These are phyloP conservation scores for Strix aluco DNA, from an alignment of 2,113 vertebrate species.

Conservation along the genomic window DNA sequence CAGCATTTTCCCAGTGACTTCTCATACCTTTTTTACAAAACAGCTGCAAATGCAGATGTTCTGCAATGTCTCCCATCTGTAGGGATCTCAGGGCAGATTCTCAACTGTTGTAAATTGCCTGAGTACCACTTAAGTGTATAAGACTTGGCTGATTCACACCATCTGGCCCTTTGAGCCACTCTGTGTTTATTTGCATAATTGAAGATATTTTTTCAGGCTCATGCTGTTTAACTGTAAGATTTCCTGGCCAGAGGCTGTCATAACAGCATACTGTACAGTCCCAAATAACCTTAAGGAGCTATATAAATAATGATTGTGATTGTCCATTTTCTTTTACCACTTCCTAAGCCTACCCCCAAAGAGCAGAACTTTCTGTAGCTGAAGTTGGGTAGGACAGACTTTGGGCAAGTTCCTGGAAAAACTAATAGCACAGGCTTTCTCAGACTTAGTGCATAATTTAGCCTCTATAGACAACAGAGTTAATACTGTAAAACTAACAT, in stretches of 20 bases:
- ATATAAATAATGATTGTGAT: background rate
- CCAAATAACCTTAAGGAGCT: background rate
- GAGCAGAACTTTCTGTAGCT: background rate
- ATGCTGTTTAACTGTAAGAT: constrained; percentile 27
- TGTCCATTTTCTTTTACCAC: constrained; percentile 1
- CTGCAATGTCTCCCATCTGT: background rate
- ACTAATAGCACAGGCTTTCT: background rate
- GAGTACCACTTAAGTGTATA: background rate
- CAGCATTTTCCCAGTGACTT: background rate
- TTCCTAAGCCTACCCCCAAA: background rate
- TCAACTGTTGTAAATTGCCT: background rate
- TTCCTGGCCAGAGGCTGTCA: constrained; percentile 13
- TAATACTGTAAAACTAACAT: background rate
- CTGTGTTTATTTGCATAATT: constrained; percentile 43
- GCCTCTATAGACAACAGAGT: background rate
- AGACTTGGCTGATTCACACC: background rate
- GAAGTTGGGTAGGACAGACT: background rate
- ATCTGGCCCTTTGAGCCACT: constrained; percentile 28
- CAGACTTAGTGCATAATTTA: background rate
- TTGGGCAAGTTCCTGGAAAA: background rate
- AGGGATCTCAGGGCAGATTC: background rate
- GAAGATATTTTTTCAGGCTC: constrained; percentile 37
- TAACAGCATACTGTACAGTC: background rate
- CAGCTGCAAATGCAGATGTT: constrained; percentile 4
- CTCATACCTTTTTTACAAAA: background rate